A percentile compares a stretch with the other conserved stretches of the same genome.
phyloP scores from a whole-genome alignment of 2,113 vertebrate genomes.

The Myotis lucifugus region DNA sequence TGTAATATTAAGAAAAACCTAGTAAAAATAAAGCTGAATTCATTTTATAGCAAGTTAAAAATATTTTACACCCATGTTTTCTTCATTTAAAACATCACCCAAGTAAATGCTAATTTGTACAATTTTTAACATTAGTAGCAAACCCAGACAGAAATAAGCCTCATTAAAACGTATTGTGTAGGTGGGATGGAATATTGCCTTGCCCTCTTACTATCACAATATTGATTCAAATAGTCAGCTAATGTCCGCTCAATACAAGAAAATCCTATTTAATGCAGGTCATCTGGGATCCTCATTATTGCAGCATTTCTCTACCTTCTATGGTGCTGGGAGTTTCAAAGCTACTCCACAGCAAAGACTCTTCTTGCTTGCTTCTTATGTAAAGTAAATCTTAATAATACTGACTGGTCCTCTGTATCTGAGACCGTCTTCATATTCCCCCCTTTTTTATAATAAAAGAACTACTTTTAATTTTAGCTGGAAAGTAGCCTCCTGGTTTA shows the following conservation, averaged over 20 bases:
- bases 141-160: not conserved
- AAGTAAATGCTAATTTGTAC: not conserved
- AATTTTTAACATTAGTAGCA: not conserved
- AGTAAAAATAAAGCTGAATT: not conserved
- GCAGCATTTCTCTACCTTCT: not conserved
- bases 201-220: not conserved
- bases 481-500: not conserved
- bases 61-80: not conserved
- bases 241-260: not conserved
- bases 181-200: not conserved
- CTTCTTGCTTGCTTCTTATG: not conserved
- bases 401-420: not conserved
- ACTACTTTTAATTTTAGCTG: not conserved
- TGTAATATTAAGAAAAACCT: not conserved
- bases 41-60: not conserved
- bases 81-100: not conserved
- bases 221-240: not conserved
- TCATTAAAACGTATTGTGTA: not conserved
- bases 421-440: not conserved
- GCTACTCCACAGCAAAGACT: not conserved
- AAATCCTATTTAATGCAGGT: not conserved
- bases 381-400: not conserved
- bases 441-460: not conserved
- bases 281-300: not conserved
- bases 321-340: not conserved